Conservation (phyloP, 2,888 invertebrate genomes). For the Ypsolopha scabrella region DNA sequence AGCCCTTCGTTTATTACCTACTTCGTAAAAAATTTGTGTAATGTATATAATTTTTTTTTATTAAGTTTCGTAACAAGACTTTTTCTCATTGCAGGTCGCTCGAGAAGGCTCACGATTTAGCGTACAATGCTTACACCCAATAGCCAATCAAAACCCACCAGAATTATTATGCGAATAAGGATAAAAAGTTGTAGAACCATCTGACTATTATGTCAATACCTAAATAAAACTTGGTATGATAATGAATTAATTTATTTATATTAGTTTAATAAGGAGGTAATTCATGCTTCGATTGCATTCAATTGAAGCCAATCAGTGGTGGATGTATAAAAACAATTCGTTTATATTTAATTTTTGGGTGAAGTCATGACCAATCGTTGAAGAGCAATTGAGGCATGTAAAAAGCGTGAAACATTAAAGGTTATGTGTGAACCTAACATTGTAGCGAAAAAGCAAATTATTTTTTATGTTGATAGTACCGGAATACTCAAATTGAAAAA, state of each 20-base stretch:
- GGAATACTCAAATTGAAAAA: constrained; percentile 4
- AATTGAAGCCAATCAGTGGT: neutral
- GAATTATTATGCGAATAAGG: constrained; percentile 15
- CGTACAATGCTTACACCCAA: constrained; percentile 71
- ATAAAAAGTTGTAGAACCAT: constrained; percentile 6
- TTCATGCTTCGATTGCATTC: neutral
- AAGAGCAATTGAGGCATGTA: neutral
- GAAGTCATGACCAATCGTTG: neutral
- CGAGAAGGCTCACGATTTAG: constrained; percentile 67
- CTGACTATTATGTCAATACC: constrained; percentile 1
- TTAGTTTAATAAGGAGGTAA: neutral
- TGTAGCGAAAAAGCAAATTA: too few species aligned
- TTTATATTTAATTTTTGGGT: too few species aligned
- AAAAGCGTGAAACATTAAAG: neutral
- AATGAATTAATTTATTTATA: constrained; percentile 3
- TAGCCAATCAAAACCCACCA: constrained; percentile 39
- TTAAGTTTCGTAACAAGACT: neutral
- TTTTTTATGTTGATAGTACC: neutral
- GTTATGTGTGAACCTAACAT: too few species aligned
- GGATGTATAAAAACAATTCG: neutral
- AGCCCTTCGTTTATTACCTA: too few species aligned
- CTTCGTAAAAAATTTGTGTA: too few species aligned
- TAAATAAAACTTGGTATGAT: constrained; percentile 2
- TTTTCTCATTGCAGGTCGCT: constrained; percentile 45
- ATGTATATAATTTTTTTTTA: too few species aligned